phyloP scores from a whole-genome alignment of 1,140 invertebrate genomes.

The Gonioctena quinquepunctata region DNA sequence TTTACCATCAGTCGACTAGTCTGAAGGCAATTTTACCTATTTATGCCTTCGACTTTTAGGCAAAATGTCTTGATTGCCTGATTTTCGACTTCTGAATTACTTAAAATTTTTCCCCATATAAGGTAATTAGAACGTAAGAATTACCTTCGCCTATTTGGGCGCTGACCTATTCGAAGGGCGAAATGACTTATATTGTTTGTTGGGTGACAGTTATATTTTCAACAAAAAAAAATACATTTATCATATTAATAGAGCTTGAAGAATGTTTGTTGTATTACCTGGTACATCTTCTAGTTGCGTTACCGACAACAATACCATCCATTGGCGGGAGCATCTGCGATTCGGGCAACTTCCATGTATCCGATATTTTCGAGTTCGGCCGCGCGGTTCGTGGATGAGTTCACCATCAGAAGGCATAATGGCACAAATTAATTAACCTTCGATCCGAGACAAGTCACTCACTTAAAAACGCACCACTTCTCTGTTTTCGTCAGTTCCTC shows the following conservation, averaged over 20 bases:
- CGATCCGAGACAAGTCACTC: not conserved
- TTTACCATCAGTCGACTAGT: too few relatives aligned
- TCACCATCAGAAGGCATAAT: constrained; percentile 30
- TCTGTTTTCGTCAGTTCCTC: too few relatives aligned
- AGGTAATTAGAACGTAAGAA: too few relatives aligned
- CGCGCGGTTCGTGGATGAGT: constrained; percentile 30
- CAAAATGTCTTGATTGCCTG: too few relatives aligned
- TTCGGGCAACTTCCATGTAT: constrained; percentile 24
- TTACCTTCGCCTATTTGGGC: too few relatives aligned
- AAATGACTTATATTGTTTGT: too few relatives aligned
- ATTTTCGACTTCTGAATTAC: too few relatives aligned
- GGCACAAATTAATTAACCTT: constrained; percentile 20
- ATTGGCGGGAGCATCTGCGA: constrained; percentile 9
- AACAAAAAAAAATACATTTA: not conserved
- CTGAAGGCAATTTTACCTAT: too few relatives aligned
- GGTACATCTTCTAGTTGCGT: constrained; percentile 30
- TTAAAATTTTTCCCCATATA: too few relatives aligned
- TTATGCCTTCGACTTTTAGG: too few relatives aligned
- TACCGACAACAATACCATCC: constrained; percentile 41
- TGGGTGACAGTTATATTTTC: too few relatives aligned
- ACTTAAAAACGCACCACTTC: not conserved
- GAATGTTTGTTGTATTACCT: constrained; percentile 32
- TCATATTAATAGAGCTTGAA: not conserved
- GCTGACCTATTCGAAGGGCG: too few relatives aligned
- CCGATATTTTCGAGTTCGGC: constrained; percentile 39